Evolutionary conservation across 2,888 invertebrate species (phyloP).

Genomic region (Eupithecia abbreviata): DNA sequence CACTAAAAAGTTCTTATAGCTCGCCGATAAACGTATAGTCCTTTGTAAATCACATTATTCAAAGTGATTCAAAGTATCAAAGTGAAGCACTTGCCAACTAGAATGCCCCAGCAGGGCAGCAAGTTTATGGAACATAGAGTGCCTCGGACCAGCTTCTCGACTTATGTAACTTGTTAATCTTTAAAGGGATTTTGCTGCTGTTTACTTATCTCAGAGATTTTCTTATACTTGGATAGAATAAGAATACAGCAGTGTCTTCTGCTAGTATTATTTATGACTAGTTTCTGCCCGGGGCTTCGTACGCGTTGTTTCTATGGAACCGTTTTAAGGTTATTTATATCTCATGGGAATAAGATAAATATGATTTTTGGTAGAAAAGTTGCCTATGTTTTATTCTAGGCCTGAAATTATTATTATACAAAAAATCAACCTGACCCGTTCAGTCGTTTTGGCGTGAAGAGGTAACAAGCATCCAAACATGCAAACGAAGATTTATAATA

Average conservation of each 20-base stretch:
- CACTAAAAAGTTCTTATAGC: not conserved
- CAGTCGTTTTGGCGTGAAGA: too few species aligned
- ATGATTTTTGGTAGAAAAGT: too few species aligned
- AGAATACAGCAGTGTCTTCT: not conserved
- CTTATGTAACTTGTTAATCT: constrained; percentile 19
- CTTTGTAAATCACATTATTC: not conserved
- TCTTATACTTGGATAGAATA: constrained; percentile 8
- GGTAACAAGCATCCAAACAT: too few species aligned
- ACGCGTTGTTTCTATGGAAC: too few species aligned
- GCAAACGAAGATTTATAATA: too few species aligned
- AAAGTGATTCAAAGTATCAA: not conserved
- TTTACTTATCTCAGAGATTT: constrained; percentile 9
- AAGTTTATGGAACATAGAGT: not conserved
- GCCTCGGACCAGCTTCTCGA: not conserved
- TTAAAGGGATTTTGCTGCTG: constrained; percentile 14
- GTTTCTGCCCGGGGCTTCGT: too few species aligned
- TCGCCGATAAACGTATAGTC: not conserved
- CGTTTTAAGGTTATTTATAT: too few species aligned
- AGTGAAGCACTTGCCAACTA: constrained; percentile 1
- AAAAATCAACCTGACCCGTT: too few species aligned
- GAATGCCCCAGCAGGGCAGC: not conserved
- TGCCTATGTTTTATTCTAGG: too few species aligned
- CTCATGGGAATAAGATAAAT: too few species aligned
- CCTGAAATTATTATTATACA: too few species aligned
- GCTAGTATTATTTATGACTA: too few species aligned